A percentile compares a stretch with the other conserved stretches of the same genome.
Evolutionary conservation across 2,888 invertebrate species (phyloP).

Genomic region (Morpho achilles): DNA sequence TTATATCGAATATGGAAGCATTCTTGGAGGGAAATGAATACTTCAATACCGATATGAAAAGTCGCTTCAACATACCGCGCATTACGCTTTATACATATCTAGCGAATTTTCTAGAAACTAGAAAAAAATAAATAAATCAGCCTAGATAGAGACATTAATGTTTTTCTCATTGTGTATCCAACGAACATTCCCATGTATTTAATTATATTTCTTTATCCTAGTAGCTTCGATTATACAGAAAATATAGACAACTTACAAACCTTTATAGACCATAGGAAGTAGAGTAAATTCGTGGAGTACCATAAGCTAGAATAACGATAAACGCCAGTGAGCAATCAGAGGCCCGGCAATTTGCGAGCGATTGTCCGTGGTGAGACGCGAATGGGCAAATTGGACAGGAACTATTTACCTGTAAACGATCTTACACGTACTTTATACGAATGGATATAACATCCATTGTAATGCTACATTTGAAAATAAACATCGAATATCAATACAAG

Average conservation of each 20-base stretch:
- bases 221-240: too few species aligned
- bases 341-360: conserved; percentile 68
- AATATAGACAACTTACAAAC: neutral
- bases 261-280: conserved; percentile 17
- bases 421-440: conserved; percentile 45
- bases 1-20: too few species aligned
- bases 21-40: too few species aligned
- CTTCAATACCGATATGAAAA: too few species aligned
- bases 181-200: too few species aligned
- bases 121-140: too few species aligned
- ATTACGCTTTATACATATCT: too few species aligned
- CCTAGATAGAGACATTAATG: too few species aligned
- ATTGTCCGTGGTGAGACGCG: conserved; percentile 70
- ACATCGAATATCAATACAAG: neutral
- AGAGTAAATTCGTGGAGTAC: conserved; percentile 22
- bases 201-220: too few species aligned
- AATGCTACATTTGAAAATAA: conserved; percentile 21
- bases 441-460: conserved; percentile 8
- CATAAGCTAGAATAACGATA: conserved; percentile 66
- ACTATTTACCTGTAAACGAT: conserved; percentile 51
- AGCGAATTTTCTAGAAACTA: too few species aligned
- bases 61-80: too few species aligned
- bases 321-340: conserved; percentile 69
- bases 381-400: conserved; percentile 62
- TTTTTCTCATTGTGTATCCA: too few species aligned